Evolutionary conservation across 2,113 vertebrate genomes (phyloP).

Genomic region (Accipiter cooperii): DNA sequence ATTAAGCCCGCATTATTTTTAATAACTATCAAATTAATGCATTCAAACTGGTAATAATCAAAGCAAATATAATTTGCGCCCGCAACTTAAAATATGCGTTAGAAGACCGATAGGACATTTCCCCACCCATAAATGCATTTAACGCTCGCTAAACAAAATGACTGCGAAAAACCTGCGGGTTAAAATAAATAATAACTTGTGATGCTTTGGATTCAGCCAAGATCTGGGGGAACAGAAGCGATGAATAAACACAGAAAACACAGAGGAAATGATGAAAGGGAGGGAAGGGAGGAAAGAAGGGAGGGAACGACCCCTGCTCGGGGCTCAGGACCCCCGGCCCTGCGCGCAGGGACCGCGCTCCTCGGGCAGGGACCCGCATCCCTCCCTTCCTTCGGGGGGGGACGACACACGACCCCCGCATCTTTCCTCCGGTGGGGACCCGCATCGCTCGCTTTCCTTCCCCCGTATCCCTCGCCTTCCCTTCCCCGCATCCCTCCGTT

Average conservation of each 20-base stretch:
- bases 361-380: not conserved
- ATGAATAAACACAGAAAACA: not conserved
- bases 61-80: slow-evolving; percentile 11
- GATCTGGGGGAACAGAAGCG: not conserved
- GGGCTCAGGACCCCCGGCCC: not conserved
- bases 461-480: not conserved
- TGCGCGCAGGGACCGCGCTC: not conserved
- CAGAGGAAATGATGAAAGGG: slow-evolving; percentile 12
- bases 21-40: not conserved
- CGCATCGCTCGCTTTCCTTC: not conserved
- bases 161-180: not conserved
- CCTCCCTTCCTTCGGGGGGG: not conserved
- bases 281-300: not conserved
- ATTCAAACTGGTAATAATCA: not conserved
- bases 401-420: too few species aligned
- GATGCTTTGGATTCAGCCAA: not conserved
- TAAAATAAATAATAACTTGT: slow-evolving; percentile 20
- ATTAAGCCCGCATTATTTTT: slow-evolving; percentile 8
- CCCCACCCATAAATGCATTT: not conserved
- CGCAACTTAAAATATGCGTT: not conserved
- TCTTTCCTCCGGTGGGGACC: not conserved
- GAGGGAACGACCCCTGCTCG: not conserved
- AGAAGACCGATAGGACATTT: not conserved
- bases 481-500: not conserved
- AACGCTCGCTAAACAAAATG: not conserved